Conservation (phyloP, 2,888 invertebrate species). For the Baccha elongata region DNA sequence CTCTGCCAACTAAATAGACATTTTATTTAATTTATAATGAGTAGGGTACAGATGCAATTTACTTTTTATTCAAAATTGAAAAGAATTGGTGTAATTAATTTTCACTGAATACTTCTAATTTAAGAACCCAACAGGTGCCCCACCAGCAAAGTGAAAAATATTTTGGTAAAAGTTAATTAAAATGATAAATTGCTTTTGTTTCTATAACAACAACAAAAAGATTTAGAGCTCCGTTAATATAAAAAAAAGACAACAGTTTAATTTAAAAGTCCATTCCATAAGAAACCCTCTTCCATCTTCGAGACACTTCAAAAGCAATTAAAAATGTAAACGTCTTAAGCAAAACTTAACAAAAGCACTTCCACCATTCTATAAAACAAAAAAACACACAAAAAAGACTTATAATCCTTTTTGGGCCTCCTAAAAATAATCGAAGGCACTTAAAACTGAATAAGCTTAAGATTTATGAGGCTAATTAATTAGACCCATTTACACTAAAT, state of each 20-base stretch:
- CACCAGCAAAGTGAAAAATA: no score
- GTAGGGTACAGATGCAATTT: no score
- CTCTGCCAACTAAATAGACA: no score
- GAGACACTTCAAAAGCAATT: conserved; percentile 1
- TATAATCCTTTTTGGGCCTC: conserved; percentile 31
- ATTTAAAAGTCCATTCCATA: neutral
- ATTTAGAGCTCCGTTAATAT: neutral
- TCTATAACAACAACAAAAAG: neutral
- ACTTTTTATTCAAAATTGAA: no score
- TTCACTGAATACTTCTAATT: no score
- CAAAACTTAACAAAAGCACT: neutral
- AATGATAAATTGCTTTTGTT: conserved; percentile 8
- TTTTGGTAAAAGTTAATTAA: conserved; percentile 26
- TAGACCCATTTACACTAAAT: conserved; percentile 64
- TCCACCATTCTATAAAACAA: neutral
- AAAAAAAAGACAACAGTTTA: neutral
- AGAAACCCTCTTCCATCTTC: neutral
- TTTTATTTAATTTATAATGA: no score
- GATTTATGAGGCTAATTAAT: conserved; percentile 67
- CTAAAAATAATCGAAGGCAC: conserved; percentile 26
- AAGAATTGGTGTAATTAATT: no score
- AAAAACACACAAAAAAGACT: conserved; percentile 23
- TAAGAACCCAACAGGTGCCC: no score
- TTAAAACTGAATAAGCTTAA: conserved; percentile 44
- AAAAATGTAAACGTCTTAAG: neutral